Conservation (phyloP, 2,888 invertebrate genomes). For the Drosophila yooni region DNA sequence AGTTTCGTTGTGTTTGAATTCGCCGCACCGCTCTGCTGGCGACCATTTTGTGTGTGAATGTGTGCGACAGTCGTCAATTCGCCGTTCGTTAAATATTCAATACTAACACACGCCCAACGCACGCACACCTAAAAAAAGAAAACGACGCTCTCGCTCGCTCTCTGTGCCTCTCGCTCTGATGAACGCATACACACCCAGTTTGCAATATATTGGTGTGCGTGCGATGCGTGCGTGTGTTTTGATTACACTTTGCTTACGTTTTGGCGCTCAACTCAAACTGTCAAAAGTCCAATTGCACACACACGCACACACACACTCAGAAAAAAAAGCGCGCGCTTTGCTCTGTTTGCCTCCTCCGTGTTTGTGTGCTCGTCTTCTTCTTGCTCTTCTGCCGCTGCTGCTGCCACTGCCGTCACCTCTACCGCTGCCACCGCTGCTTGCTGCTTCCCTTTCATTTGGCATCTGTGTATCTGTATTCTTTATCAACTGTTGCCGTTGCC, state of each 20-base stretch:
- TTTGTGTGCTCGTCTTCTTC: slow-evolving; percentile 49
- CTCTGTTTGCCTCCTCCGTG: slow-evolving; percentile 25
- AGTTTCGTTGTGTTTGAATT: slow-evolving; percentile 64
- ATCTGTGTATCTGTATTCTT: slow-evolving; percentile 45
- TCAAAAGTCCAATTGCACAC: slow-evolving; percentile 72
- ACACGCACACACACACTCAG: slow-evolving; percentile 29
- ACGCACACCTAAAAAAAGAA: slow-evolving; percentile 49
- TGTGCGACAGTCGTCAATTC: slow-evolving; percentile 60
- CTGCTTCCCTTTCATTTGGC: slow-evolving; percentile 51
- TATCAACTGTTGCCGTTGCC: slow-evolving; percentile 63
- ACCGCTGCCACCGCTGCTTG: slow-evolving; percentile 40
- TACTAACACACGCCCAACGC: slow-evolving; percentile 50
- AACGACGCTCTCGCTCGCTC: slow-evolving; percentile 14
- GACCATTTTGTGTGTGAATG: slow-evolving; percentile 62
- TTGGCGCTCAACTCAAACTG: slow-evolving; percentile 70
- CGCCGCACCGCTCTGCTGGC: slow-evolving; percentile 54
- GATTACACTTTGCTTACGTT: slow-evolving; percentile 79
- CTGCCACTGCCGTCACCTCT: slow-evolving; percentile 21
- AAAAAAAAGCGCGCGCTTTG: slow-evolving; percentile 74
- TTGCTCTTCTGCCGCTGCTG: slow-evolving; percentile 40
- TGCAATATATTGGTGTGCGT: slow-evolving; percentile 59
- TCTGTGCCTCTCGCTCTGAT: slow-evolving; percentile 20
- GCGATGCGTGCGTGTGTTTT: slow-evolving; percentile 77
- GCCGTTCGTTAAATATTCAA: slow-evolving; percentile 67
- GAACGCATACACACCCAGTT: slow-evolving; percentile 65